These are phyloP conservation scores for Bradypodion pumilum DNA, from an alignment of 2,797 vertebrate genomes.

Conservation along the genomic window DNA sequence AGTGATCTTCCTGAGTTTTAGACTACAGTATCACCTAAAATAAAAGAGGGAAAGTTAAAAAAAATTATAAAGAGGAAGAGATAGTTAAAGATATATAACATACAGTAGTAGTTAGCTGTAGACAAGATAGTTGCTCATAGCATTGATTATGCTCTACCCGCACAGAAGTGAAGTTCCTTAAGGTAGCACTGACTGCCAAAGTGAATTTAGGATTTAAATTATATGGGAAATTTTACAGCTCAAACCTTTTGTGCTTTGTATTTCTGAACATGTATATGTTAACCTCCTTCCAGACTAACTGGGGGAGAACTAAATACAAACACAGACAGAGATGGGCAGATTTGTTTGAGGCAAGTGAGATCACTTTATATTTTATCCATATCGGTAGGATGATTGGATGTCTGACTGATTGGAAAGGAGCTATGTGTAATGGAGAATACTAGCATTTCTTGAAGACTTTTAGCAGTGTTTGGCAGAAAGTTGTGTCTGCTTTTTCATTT, in stretches of 20 bases:
- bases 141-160: background rate
- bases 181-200: background rate
- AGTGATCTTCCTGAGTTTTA: background rate
- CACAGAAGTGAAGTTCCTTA: background rate
- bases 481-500: background rate
- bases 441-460: background rate
- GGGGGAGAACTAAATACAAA: too few species aligned
- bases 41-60: background rate
- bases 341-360: too few species aligned
- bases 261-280: background rate
- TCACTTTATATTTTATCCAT: too few species aligned
- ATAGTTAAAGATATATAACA: background rate
- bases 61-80: background rate
- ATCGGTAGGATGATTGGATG: too few species aligned
- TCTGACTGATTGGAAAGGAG: background rate
- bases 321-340: too few species aligned
- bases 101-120: background rate
- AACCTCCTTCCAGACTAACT: too few species aligned
- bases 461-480: background rate
- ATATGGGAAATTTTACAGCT: background rate
- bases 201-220: background rate
- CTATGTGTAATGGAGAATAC: background rate
- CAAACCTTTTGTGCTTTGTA: background rate
- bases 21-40: background rate
- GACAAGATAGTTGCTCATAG: background rate